Evolutionary conservation across 2,113 vertebrate species (phyloP).

Genomic region (Picathartes gymnocephalus): DNA sequence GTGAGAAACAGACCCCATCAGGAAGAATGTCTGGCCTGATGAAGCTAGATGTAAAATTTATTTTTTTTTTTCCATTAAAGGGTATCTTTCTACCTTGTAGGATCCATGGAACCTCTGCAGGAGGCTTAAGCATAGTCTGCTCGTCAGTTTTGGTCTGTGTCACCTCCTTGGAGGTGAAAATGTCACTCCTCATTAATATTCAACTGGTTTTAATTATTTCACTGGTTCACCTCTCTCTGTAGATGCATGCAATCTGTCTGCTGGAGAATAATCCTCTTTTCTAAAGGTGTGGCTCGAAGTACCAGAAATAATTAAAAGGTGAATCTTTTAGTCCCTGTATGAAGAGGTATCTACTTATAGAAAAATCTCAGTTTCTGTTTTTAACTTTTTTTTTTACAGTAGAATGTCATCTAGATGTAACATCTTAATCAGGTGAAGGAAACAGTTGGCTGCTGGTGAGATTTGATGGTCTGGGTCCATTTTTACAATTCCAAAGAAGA

Average conservation of each 20-base stretch:
- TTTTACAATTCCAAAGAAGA: neutral
- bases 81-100: neutral
- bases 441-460: neutral
- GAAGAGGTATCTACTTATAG: neutral
- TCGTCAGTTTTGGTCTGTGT: neutral
- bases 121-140: neutral
- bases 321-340: neutral
- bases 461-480: neutral
- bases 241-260: neutral
- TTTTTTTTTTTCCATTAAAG: neutral
- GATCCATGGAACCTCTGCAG: neutral
- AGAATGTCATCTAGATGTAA: neutral
- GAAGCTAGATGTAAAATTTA: neutral
- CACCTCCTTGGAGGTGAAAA: neutral
- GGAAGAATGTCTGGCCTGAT: neutral
- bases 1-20: neutral
- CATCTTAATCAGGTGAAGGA: neutral
- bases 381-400: neutral
- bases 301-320: neutral
- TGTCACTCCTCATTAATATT: neutral
- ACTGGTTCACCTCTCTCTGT: neutral
- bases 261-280: neutral
- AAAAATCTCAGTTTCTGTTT: neutral
- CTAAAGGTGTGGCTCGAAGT: neutral
- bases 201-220: neutral